Base-by-base conservation (phyloP, 2,113 vertebrate genomes). In the Perca schrenkii region DNA sequence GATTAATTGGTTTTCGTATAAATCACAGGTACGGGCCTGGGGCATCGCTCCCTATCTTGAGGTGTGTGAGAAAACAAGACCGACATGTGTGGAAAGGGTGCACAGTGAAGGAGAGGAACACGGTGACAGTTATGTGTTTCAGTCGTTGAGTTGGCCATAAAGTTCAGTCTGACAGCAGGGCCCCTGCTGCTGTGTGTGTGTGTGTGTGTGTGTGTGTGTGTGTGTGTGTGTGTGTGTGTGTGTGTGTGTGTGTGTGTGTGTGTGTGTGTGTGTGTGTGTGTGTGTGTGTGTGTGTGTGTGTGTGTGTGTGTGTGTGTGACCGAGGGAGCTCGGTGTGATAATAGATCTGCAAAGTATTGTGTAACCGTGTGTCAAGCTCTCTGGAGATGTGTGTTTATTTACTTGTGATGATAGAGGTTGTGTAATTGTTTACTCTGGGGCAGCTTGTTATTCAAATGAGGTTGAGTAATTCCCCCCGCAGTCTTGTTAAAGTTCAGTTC, bases 1-100 rank as follows among this genome's bases (percentile, higher is more conserved):
- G 91, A 94, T 94, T 91, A 94, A 95, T 95, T 88, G 82, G 86
- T 88, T 91, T 92, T 91, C 86, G 75, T 78, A 93, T 93, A 91
- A 94, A 92, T 94, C 90, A 85, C 58, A 83, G 79, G 88, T 88
- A 87, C 65, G 49, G 40, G 64, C 82, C 78, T 25, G 21, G 54
- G 70, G 76, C 74, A 47, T 50, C 47, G 60, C 65, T 86, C 40
- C 1, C 52, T 75, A 22, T 57, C 56, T 79, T 14, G 60, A 84
- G 70, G 69, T 85, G 77, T 86, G 84, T 53, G 77, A 77, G 71
- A 89, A 81, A 69, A 76, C 36, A 66, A 67, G 79, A 78, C 40
- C 66, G 57, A 79, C 79, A 74, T 47, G 22, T 2, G 53, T 6
- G 11, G 6, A 52, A 65, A 54, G 61, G 64, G n/a, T 57, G 43